Base-by-base conservation (phyloP, 2,113 vertebrate genomes). In the Lethenteron reissneri region DNA sequence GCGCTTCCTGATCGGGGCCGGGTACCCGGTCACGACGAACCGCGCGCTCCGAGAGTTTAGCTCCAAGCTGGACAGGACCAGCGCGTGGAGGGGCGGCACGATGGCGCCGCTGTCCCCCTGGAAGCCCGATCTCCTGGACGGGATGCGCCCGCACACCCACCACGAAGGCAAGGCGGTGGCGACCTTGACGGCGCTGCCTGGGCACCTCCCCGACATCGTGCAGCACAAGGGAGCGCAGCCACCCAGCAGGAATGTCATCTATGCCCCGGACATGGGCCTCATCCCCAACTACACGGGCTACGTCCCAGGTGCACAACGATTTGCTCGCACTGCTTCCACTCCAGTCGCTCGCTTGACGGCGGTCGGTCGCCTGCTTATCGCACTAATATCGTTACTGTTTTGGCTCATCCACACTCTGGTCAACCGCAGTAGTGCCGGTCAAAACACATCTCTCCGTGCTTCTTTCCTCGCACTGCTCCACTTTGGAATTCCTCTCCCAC, bases 201-300 rank as follows among this genome's bases (percentile, higher is more conserved):
- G 56, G 3, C 11, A 9, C 12, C 70, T 79, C 8, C 75, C 77
- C 0, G 14, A 71, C 2, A 72, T 81, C 68, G 71, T 74, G 13
- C 75, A 69, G 8, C 41, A 41, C 41, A 41, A 41, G 41, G 41
- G 41, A 41, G 41, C 3, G 41, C 41, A 41, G 41, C 41, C 41
- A 41, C 41, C 41, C 41, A 41, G 41, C 41, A 41, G 41, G 41
- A 41, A 41, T 41, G 41, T 41, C 41, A 78, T 79, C 70, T 82
- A 80, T 75, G 75, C 78, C 41, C 59, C 76, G 14, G 73, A 80
- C 17, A 74, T 69, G 3, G 82, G 81, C n/a, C 72, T 84, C 72
- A 70, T 84, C 58, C 84, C 85, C 21, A 78, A 76, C 14, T 85
- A 84, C 57, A 80, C 81, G 1, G 86, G 85, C 70, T 81, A 85